Evolutionary conservation across 2,888 invertebrate genomes (phyloP), one percentile per base, ranked within the genome.

Genomic region (Bombylius major): DNA sequence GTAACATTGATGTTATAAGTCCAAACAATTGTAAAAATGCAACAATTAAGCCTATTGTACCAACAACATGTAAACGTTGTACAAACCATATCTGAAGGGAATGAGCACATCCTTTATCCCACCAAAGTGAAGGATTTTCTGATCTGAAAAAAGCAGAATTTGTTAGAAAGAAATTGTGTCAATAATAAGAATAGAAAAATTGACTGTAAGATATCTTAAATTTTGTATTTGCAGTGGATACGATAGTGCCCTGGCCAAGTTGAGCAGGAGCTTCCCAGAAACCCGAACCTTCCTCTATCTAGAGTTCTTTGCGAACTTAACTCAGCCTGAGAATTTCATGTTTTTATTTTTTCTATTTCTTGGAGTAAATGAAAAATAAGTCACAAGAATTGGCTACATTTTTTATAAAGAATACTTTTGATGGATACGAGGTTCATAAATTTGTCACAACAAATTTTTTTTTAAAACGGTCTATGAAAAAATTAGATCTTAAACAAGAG

Each of bases 1-100:
- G 73, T 59, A 88, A 73, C 82, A 87, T 85, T 44, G 87, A 86
- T 4, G 86, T 82, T 59, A 87, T 82, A 60, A 87, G 75, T 5
- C 87, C 87, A 68, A 86, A 86, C 47, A 87, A 86, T 79, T 87
- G 87, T 50, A 86, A 75, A 64, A 89, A 86, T 5, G 86, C 87
- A 33, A 91, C 81, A 23, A 83, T 79, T 58, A 91, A 76, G 7
- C 86, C 87, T 23, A 88, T 79, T 51, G 86, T 81, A 3, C 88
- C 89, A n/a, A 90, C 80, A 50, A 89, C 79, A 67, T 89, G 86
- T 56, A 91, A 77, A 65, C 89, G 81, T 61, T 84, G 83, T 42
- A 85, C 78, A 58, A 90, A 80, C 84, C 87, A 88, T 72, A 81
- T 80, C 64, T 87, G 83, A 59, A 91, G 80, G 59, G 85, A 84